A percentile compares a stretch with the other conserved stretches of the same genome.
These are phyloP conservation scores for Theonella swinhoei DNA, from an alignment of 37 sponge, comb jelly and placozoan genomes.

Conservation along the genomic window DNA sequence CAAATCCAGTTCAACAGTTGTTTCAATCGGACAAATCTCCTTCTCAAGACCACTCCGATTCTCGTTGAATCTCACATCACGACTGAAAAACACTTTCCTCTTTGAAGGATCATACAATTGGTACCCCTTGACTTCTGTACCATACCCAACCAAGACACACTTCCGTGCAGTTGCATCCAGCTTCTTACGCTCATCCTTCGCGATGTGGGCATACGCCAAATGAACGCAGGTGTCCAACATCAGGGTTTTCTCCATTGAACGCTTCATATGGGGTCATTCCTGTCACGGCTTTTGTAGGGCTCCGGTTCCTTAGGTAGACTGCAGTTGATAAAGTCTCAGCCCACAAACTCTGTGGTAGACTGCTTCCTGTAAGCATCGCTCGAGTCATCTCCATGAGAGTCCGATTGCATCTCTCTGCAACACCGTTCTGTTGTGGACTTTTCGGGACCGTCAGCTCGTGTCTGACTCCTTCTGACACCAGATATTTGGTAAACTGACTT, in stretches of 20 bases:
- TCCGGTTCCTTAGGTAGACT: conserved; percentile 27
- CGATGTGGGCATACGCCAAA: conserved; percentile 48
- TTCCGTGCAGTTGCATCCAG: conserved; percentile 24
- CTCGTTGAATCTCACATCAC: conserved; percentile 51
- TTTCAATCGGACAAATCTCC: too few species aligned
- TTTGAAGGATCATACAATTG: conserved; percentile 30
- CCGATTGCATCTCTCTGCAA: conserved; percentile 25
- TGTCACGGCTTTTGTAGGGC: conserved; percentile 36
- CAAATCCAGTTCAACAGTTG: too few species aligned
- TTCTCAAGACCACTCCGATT: not conserved
- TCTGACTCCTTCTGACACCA: conserved; percentile 13
- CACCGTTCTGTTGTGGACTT: not conserved
- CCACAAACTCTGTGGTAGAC: conserved; percentile 47
- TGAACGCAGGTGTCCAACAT: not conserved
- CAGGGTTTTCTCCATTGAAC: conserved; percentile 34
- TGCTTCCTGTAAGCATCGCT: conserved; percentile 32
- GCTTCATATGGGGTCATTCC: conserved; percentile 37
- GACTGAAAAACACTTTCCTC: conserved; percentile 37
- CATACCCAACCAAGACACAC: conserved; percentile 48
- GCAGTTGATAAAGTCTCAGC: conserved; percentile 26
- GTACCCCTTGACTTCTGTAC: conserved; percentile 26
- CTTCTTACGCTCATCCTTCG: not conserved
- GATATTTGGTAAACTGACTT: conserved; percentile 30
- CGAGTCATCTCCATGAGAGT: conserved; percentile 38
- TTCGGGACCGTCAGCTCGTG: conserved; percentile 45